Conservation (phyloP, 2,888 invertebrate genomes). For the Pecten maximus region DNA sequence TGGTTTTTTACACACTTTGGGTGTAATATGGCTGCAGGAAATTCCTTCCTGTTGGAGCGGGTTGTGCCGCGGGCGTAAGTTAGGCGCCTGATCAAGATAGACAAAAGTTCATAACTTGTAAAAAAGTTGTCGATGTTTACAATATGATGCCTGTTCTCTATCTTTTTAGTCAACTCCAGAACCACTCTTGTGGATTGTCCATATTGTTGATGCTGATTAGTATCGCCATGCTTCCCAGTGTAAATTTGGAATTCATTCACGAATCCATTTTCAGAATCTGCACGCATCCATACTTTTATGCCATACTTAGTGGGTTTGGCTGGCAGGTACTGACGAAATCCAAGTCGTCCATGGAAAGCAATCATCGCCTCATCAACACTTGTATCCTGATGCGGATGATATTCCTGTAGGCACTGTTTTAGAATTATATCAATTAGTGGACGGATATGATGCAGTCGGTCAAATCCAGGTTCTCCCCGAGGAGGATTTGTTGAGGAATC, state of each 20-base stretch:
- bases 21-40: conserved; percentile 22
- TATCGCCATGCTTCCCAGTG: conserved; percentile 45
- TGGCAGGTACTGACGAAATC: conserved; percentile 55
- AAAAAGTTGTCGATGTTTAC: conserved; percentile 55
- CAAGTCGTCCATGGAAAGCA: conserved; percentile 46
- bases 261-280: conserved; percentile 56
- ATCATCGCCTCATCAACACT: conserved; percentile 52
- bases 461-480: conserved; percentile 37
- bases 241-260: conserved; percentile 54
- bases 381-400: conserved; percentile 40
- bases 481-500: conserved; percentile 16
- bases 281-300: conserved; percentile 57
- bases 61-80: conserved; percentile 47
- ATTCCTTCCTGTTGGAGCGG: conserved; percentile 41
- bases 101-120: conserved; percentile 45
- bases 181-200: conserved; percentile 48
- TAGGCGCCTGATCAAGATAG: background rate
- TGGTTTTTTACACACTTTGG: conserved; percentile 41
- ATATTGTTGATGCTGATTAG: background rate
- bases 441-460: conserved; percentile 36
- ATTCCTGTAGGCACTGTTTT: background rate
- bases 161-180: conserved; percentile 39
- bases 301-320: conserved; percentile 56
- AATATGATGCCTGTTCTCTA: conserved; percentile 44
- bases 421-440: conserved; percentile 28